Base-by-base conservation (phyloP, 2,113 vertebrate genomes). In the Leuciscus idus region DNA sequence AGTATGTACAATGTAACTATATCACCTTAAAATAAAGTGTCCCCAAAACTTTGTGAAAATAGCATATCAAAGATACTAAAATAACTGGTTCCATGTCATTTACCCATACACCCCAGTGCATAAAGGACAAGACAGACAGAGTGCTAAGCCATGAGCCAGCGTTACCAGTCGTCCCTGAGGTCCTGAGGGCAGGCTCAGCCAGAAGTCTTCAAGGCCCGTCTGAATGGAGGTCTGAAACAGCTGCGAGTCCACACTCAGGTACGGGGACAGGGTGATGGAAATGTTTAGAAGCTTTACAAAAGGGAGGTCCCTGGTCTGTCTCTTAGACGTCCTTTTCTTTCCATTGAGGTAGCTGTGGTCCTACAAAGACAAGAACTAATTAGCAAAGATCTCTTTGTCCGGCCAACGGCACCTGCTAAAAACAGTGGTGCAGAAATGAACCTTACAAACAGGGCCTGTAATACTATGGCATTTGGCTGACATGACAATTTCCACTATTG, bases 211-310 rank as follows among this genome's bases (percentile, higher is more conserved):
- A 0, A 92, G 91, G 2, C 95, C 92, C 0, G 95, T 94, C 4
- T 62, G 82, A 75, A 97, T 94, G 48, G 94, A 96, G 55, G 59
- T 92, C 90, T 96, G 95, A 93, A 98, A 97, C 90, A 94, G 95
- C 0, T 87, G 89, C 30, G 95, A 95, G 90, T 95, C 91, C 90
- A 97, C 91, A 9, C 93, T 93, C 84, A 94, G 81, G 81, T 96
- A 97, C 0, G 96, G 96, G 81, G 97, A 97, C 88, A 97, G 89
- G 0, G 96, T 96, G 91, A 97, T 91, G 93, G 95, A 96, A 92
- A 97, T 95, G 92, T 93, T 96, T 89, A 97, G 92, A 62, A 96
- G 94, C 70, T 93, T 92, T 80, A 95, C 85, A 87, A 91, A 86
- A 2, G 92, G 88, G 28, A 94, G 92, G 91, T 95, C 95, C 93